These are phyloP conservation scores for Anableps anableps DNA, from an alignment of 2,797 vertebrate genomes.

Conservation along the genomic window DNA sequence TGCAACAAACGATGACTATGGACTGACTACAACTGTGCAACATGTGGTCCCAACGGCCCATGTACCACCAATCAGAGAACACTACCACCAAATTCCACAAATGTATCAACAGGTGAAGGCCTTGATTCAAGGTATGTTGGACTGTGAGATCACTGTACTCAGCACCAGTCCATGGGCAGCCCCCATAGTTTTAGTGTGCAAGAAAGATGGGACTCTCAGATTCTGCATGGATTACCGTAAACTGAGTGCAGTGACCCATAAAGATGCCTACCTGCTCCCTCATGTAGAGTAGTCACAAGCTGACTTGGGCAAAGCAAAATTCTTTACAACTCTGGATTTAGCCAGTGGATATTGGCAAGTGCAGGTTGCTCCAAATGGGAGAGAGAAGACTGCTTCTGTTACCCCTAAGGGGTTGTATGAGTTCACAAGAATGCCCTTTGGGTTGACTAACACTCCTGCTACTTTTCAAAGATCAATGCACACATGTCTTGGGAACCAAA, in stretches of 20 bases:
- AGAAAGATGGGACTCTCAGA: neutral
- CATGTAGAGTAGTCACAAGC: neutral
- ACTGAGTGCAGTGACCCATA: neutral
- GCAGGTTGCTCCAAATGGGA: accelerated
- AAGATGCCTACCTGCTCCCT: neutral
- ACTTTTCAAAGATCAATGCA: neutral
- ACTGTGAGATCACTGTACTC: too few relatives aligned
- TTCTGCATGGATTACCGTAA: neutral
- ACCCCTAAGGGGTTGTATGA: neutral
- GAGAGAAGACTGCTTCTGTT: neutral
- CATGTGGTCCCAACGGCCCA: too few relatives aligned
- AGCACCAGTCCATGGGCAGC: neutral
- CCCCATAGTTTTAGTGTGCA: neutral
- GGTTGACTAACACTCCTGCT: neutral
- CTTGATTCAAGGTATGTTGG: too few relatives aligned
- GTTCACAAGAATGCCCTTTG: neutral
- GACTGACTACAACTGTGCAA: too few relatives aligned
- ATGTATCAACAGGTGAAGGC: too few relatives aligned
- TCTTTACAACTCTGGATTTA: neutral
- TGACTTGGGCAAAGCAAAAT: neutral
- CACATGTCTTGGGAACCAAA: neutral
- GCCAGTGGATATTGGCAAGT: constrained; percentile 1
- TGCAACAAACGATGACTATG: too few relatives aligned
- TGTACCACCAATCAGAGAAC: too few relatives aligned
- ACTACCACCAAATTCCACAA: too few relatives aligned